These are phyloP conservation scores for Uropetala carovei DNA, from an alignment of 2,888 invertebrate species.

Conservation along the genomic window DNA sequence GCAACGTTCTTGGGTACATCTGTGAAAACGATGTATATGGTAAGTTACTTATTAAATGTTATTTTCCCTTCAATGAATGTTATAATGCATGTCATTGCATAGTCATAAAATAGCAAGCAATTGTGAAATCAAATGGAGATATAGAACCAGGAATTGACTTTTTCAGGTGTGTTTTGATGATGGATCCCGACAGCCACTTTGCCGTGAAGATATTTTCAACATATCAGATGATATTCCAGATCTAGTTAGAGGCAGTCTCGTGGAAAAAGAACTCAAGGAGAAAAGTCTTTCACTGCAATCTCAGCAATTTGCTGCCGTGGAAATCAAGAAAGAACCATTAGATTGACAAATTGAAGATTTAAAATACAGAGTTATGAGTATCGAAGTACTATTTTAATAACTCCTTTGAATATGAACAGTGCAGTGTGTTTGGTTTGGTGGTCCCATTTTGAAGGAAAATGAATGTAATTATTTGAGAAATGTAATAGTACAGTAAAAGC, in stretches of 20 bases:
- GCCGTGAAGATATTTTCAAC: slow-evolving; percentile 55
- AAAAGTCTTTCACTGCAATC: background rate
- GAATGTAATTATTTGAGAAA: background rate
- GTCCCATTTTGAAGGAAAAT: background rate
- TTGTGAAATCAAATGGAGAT: too few relatives aligned
- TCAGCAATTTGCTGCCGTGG: background rate
- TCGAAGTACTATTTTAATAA: slow-evolving; percentile 17
- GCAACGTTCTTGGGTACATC: slow-evolving; percentile 37
- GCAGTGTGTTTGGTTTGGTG: slow-evolving; percentile 25
- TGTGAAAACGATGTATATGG: slow-evolving; percentile 59
- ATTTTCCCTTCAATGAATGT: background rate
- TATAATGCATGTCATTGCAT: too few relatives aligned
- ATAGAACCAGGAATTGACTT: background rate
- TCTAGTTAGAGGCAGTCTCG: background rate
- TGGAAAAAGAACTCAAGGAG: slow-evolving; percentile 30
- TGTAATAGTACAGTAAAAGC: slow-evolving; percentile 25
- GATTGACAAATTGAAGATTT: background rate
- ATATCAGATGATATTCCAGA: slow-evolving; percentile 42
- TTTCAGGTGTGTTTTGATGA: slow-evolving; percentile 54
- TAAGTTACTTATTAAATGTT: background rate
- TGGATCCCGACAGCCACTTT: slow-evolving; percentile 38
- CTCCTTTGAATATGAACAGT: background rate
- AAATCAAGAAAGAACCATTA: slow-evolving; percentile 39
- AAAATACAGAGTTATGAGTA: background rate
- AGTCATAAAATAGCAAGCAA: too few relatives aligned